phyloP scores from a whole-genome alignment of 2,113 vertebrate species.

The Variabilichromis moorii region DNA sequence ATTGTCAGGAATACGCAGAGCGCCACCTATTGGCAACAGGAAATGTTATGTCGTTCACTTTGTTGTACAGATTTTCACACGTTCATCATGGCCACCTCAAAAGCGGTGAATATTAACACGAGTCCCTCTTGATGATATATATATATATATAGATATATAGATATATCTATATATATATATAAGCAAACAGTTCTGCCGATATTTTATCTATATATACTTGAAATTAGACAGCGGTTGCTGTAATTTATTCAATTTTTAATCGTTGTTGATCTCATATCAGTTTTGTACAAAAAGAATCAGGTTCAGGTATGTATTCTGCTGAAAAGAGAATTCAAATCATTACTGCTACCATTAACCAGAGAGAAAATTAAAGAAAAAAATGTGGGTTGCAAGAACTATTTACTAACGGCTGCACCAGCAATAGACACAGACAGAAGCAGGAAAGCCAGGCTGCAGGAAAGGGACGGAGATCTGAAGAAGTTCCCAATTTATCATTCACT shows the following conservation, averaged over 20 bases:
- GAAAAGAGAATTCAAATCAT: neutral
- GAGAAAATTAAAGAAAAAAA: neutral
- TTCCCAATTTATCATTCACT: neutral
- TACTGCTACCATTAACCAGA: neutral
- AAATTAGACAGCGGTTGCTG: neutral
- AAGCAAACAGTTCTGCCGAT: neutral
- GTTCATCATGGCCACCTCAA: too few species aligned
- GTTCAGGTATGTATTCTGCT: neutral
- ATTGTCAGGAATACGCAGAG: rapidly evolving
- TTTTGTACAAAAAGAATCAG: neutral
- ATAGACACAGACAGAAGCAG: neutral
- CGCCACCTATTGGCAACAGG: too few species aligned
- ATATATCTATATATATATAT: neutral
- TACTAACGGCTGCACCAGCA: neutral
- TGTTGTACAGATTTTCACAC: too few species aligned
- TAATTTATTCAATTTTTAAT: rapidly evolving
- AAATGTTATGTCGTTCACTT: rapidly evolving
- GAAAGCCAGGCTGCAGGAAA: neutral
- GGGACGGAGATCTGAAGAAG: neutral
- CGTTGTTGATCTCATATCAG: neutral
- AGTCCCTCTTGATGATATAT: too few species aligned
- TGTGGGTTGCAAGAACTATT: neutral
- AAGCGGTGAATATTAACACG: too few species aligned
- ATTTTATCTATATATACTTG: neutral
- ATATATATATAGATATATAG: neutral